Percentiles rank a stretch among this genome's conserved stretches.
Conservation (phyloP, 2,888 invertebrate species). For the Tipula helvola region DNA sequence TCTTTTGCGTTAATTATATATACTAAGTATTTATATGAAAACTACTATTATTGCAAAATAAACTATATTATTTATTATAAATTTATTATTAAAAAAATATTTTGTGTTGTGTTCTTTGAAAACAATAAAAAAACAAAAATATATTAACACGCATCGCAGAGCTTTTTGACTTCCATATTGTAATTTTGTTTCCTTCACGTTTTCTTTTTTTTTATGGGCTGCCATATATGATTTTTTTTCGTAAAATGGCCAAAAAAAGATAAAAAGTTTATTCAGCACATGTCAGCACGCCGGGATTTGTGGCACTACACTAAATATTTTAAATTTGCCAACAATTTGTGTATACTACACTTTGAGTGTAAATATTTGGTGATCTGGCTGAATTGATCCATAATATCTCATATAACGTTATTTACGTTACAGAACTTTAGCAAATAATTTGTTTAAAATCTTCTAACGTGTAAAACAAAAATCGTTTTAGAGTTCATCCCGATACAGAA, state of each 20-base stretch:
- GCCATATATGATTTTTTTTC: neutral
- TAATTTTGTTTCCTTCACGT: conserved; percentile 4
- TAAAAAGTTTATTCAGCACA: neutral
- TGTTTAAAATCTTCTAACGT: no score
- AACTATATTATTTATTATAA: neutral
- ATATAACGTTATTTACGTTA: no score
- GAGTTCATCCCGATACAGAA: no score
- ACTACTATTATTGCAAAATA: neutral
- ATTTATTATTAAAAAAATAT: neutral
- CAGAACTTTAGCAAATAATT: no score
- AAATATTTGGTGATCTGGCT: no score
- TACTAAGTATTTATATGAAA: neutral
- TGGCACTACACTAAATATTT: neutral
- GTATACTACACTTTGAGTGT: neutral
- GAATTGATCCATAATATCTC: no score
- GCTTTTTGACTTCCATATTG: conserved; percentile 4
- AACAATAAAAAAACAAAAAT: neutral
- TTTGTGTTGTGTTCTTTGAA: neutral
- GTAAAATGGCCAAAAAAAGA: neutral
- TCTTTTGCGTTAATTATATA: neutral
- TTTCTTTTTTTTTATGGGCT: neutral
- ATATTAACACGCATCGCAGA: neutral
- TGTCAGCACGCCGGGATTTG: neutral
- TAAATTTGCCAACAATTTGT: neutral
- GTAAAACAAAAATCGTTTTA: no score